phyloP scores from a whole-genome alignment of 2,797 vertebrate genomes.

The Harpagifer antarcticus region DNA sequence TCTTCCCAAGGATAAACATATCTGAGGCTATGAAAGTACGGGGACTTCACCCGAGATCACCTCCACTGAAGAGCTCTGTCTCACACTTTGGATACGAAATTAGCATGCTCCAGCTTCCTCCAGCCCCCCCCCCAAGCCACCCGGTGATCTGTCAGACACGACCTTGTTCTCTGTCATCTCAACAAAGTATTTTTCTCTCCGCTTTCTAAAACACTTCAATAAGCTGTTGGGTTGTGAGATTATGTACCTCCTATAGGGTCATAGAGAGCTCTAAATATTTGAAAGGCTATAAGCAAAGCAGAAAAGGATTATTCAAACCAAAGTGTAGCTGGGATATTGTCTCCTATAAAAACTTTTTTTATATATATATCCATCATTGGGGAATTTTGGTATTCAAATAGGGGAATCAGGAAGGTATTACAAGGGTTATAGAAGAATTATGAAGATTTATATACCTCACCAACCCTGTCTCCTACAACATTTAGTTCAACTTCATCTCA shows the following conservation, averaged over 20 bases:
- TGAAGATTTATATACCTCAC: background rate
- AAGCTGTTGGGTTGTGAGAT: background rate
- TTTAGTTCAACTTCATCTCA: no score
- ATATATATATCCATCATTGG: no score
- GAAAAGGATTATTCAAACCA: background rate
- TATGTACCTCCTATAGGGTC: background rate
- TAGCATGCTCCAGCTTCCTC: slow-evolving; percentile 48
- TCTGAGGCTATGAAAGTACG: background rate
- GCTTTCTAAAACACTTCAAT: slow-evolving; percentile 47
- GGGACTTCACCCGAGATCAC: slow-evolving; percentile 23
- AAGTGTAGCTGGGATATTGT: background rate
- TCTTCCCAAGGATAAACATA: background rate
- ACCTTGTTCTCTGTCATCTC: slow-evolving; percentile 61
- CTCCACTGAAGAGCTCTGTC: slow-evolving; percentile 14
- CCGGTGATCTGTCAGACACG: slow-evolving; percentile 45
- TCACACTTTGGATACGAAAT: slow-evolving; percentile 40
- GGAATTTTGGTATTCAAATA: no score
- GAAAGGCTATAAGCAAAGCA: slow-evolving; percentile 11
- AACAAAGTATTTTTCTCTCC: slow-evolving; percentile 45
- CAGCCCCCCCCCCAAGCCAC: slow-evolving; percentile 24
- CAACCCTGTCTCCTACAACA: no score
- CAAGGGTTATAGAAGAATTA: background rate
- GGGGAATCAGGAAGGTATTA: background rate
- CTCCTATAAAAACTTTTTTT: no score
- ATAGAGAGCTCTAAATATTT: background rate